Base-by-base conservation (phyloP, 37 sponge, comb jelly and placozoan species). In the Hormiphora californensis region DNA sequence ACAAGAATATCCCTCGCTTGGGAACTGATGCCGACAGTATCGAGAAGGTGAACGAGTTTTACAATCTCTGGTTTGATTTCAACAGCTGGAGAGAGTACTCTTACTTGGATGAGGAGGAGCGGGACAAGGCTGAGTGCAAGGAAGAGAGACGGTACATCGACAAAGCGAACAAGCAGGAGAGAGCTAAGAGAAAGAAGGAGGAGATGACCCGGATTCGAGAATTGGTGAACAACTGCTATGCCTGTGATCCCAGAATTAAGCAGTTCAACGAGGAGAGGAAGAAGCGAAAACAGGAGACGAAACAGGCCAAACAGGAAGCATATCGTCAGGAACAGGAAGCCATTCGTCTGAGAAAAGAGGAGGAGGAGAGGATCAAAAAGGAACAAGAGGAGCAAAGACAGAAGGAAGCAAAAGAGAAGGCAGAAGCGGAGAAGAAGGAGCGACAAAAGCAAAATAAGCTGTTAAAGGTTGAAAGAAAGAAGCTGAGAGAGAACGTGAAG, bases 31-130 rank as follows among this genome's bases (percentile, higher is more conserved):
- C 88, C 28, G 57, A 90, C 1, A 44, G 86, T 2, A 85, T 91
- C 28, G 90, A 89, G 28, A 90, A 94, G 15, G 91, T 97, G 21
- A 89, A 97, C 7, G 54, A 90, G 0, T 97, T 97, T 54, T 97
- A 94, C 39, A 54, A 73, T 15, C 93, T 93, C 89, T 97, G 98
- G 98, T 95, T 94, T 54, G 67, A 88, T n/a, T 94, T 97, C 86
- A 89, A 92, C 21, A 92, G 94, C 21, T 97, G 98, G 98, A 89
- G 98, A 54, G 98, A 97, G 40, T 97, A 93, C 40, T 97, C 98
- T 0, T 97, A 93, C 53, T 86, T 91, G 0, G 98, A 97, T 81
- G 91, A 97, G 55, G 95, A 97, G 63, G 92, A 93, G 27, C 61
- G 67, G 11, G 92, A 94, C 54, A 97, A 94, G 41, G 98, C 93